Conservation (phyloP, 2,113 vertebrate species). For the Lontra canadensis region DNA sequence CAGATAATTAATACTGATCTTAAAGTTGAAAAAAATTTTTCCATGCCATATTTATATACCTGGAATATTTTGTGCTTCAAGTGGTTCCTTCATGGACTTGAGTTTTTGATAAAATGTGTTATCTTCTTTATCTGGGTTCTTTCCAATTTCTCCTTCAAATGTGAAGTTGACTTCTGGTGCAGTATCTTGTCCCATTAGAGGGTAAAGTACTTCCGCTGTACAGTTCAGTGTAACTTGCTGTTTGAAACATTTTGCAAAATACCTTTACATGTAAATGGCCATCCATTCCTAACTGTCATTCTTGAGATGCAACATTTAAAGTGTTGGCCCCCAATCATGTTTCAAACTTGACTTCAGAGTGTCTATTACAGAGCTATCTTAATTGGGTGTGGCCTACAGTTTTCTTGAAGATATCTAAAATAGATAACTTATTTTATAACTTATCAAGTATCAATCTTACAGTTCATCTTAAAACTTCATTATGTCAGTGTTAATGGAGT, state of each 20-base stretch:
- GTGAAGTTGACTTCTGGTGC: slow-evolving; percentile 87
- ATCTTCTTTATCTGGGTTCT: slow-evolving; percentile 85
- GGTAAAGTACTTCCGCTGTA: slow-evolving; percentile 91
- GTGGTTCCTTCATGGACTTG: slow-evolving; percentile 79
- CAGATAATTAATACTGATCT: not conserved
- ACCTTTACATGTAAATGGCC: not conserved
- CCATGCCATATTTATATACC: slow-evolving; percentile 82
- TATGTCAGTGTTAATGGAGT: slow-evolving; percentile 6
- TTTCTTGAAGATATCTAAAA: slow-evolving; percentile 23
- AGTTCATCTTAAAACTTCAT: not conserved
- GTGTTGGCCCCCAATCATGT: not conserved
- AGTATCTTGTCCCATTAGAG: slow-evolving; percentile 54
- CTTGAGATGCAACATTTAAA: not conserved
- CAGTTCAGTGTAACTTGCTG: slow-evolving; percentile 82
- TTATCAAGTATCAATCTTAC: not conserved
- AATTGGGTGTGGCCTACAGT: not conserved
- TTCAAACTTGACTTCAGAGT: not conserved
- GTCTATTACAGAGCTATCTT: not conserved
- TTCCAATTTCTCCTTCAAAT: slow-evolving; percentile 83
- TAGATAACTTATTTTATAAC: not conserved
- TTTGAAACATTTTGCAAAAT: slow-evolving; percentile 55
- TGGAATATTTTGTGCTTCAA: slow-evolving; percentile 88
- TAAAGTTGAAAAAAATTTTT: not conserved
- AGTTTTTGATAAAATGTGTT: slow-evolving; percentile 87
- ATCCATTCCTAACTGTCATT: not conserved